A percentile compares a stretch with the other conserved stretches of the same genome.
These are phyloP conservation scores for Berghia stephanieae DNA, from an alignment of 1,140 invertebrate genomes.

Conservation along the genomic window DNA sequence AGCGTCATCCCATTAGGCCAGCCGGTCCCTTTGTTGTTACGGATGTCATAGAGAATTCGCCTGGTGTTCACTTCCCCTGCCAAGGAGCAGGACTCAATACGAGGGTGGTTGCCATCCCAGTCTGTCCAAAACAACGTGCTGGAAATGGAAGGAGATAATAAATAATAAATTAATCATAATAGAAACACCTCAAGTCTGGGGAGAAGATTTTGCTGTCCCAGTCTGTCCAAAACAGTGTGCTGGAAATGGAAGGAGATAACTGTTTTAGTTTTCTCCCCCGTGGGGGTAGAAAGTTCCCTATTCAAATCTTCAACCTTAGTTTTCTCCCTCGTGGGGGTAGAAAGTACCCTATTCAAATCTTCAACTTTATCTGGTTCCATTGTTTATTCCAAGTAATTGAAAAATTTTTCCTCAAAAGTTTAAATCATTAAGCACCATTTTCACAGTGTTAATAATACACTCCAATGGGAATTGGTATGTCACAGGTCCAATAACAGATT, in stretches of 20 bases:
- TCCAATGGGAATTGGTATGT: too few species aligned
- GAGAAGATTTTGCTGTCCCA: not conserved
- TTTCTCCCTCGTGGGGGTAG: too few species aligned
- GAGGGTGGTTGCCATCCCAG: constrained; percentile 77
- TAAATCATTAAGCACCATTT: too few species aligned
- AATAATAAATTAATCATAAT: constrained; percentile 79
- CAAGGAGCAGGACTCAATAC: constrained; percentile 72
- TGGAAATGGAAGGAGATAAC: not conserved
- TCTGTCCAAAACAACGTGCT: constrained; percentile 69
- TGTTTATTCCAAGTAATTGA: too few species aligned
- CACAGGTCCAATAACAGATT: too few species aligned
- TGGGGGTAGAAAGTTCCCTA: too few species aligned
- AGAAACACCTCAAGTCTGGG: not conserved
- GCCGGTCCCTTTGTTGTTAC: constrained; percentile 69
- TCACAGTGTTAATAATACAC: too few species aligned
- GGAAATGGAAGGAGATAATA: constrained; percentile 64
- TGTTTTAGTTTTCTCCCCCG: too few species aligned
- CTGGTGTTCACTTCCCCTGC: constrained; percentile 71
- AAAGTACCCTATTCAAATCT: too few species aligned
- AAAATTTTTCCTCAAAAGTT: too few species aligned
- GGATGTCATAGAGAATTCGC: constrained; percentile 66
- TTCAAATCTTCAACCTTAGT: too few species aligned
- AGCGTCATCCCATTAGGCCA: constrained; percentile 79
- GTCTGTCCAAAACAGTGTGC: constrained; percentile 18
- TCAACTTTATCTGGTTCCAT: too few species aligned